phyloP scores from a whole-genome alignment of 2,888 invertebrate genomes.

The Coelinius sp. region DNA sequence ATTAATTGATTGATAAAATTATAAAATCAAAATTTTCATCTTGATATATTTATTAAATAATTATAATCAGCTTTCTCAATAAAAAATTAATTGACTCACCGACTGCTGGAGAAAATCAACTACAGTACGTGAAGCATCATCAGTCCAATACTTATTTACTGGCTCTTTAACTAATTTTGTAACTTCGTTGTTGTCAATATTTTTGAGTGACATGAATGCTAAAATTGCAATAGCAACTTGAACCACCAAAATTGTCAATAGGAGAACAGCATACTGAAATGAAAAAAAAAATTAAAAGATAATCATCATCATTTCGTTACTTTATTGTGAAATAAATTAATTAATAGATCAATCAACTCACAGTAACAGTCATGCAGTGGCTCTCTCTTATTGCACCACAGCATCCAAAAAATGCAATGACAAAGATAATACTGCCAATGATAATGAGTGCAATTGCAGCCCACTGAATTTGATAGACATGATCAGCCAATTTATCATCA shows the following conservation, averaged over 20 bases:
- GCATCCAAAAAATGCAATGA: conserved; percentile 69
- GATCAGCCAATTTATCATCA: conserved; percentile 69
- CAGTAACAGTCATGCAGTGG: conserved; percentile 67
- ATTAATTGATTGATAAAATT: not conserved
- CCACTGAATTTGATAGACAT: conserved; percentile 61
- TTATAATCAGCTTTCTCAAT: not conserved
- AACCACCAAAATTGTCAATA: conserved; percentile 80
- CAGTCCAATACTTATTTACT: conserved; percentile 71
- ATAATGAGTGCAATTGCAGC: conserved; percentile 79
- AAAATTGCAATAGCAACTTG: conserved; percentile 81
- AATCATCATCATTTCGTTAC: not conserved
- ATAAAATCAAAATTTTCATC: no score
- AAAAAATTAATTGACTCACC: conserved; percentile 66
- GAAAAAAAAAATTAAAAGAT: not conserved
- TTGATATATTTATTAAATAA: not conserved
- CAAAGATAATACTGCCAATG: conserved; percentile 77
- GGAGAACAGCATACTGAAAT: conserved; percentile 79
- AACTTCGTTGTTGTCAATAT: conserved; percentile 72
- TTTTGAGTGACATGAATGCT: conserved; percentile 77
- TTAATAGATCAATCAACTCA: conserved; percentile 51
- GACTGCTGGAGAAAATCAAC: conserved; percentile 77
- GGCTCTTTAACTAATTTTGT: conserved; percentile 61
- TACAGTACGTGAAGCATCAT: conserved; percentile 72
- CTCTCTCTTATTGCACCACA: conserved; percentile 67
- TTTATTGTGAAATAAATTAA: not conserved